Evolutionary conservation across 1,140 invertebrate genomes (phyloP).

Genomic region (Epicauta chinensis): DNA sequence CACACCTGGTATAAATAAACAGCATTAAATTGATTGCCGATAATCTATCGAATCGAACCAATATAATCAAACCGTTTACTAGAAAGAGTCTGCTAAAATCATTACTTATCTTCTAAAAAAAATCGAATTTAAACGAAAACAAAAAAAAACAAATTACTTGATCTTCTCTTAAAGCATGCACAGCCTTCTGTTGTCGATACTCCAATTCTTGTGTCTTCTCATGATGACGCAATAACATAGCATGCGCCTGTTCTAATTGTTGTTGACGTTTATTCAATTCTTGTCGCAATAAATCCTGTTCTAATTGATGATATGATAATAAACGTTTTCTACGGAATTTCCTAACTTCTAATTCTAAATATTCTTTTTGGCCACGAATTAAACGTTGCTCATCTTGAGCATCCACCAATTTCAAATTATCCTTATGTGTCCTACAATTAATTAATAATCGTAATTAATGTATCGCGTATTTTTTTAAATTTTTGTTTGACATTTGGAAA

Average conservation of each 20-base stretch:
- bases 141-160: slow-evolving; percentile 52
- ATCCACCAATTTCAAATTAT: slow-evolving; percentile 85
- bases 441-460: no score
- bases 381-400: slow-evolving; percentile 83
- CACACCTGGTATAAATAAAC: no score
- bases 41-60: no score
- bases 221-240: slow-evolving; percentile 93
- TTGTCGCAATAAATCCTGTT: slow-evolving; percentile 88
- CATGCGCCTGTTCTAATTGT: slow-evolving; percentile 90
- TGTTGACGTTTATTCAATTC: slow-evolving; percentile 91
- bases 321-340: slow-evolving; percentile 89
- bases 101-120: background rate
- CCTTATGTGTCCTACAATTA: slow-evolving; percentile 76
- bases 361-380: slow-evolving; percentile 80
- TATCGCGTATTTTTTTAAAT: no score
- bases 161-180: slow-evolving; percentile 88
- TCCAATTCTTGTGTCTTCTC: slow-evolving; percentile 95
- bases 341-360: slow-evolving; percentile 86
- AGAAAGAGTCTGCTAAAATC: no score
- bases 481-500: no score
- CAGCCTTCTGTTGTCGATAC: slow-evolving; percentile 89
- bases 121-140: slow-evolving; percentile 43
- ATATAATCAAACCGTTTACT: no score
- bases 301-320: slow-evolving; percentile 77
- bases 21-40: no score